Conservation (phyloP, 2,113 vertebrate genomes). For the Fulica atra region DNA sequence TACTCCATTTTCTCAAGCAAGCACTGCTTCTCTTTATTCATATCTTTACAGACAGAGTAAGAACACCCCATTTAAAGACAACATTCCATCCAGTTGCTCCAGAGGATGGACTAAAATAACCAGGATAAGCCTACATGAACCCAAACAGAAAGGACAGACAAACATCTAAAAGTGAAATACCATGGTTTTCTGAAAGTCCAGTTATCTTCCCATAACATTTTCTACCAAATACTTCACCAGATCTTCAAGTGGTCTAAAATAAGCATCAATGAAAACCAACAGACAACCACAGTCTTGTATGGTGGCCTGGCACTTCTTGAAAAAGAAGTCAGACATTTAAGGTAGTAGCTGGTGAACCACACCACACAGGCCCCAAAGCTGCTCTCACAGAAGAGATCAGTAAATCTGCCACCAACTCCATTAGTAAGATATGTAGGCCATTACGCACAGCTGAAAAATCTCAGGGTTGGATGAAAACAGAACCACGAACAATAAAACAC, state of each 20-base stretch:
- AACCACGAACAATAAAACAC: not conserved
- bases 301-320: not conserved
- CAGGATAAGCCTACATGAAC: not conserved
- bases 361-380: not conserved
- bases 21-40: not conserved
- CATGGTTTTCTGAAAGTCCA: accelerated
- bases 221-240: not conserved
- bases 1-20: not conserved
- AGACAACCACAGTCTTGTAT: accelerated
- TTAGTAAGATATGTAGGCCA: not conserved
- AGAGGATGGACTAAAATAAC: not conserved
- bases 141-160: not conserved
- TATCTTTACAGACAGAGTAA: not conserved
- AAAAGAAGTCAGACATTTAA: not conserved
- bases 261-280: not conserved
- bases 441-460: not conserved
- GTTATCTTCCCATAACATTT: not conserved
- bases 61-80: not conserved
- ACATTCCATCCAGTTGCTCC: not conserved
- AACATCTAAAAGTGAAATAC: not conserved
- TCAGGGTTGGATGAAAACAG: not conserved
- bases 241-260: not conserved
- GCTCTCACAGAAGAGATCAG: not conserved
- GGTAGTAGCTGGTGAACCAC: not conserved
- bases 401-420: not conserved